A percentile compares a stretch with the other conserved stretches of the same genome.
phyloP scores from a whole-genome alignment of 2,797 vertebrate species.

The Acropternis orthonyx region DNA sequence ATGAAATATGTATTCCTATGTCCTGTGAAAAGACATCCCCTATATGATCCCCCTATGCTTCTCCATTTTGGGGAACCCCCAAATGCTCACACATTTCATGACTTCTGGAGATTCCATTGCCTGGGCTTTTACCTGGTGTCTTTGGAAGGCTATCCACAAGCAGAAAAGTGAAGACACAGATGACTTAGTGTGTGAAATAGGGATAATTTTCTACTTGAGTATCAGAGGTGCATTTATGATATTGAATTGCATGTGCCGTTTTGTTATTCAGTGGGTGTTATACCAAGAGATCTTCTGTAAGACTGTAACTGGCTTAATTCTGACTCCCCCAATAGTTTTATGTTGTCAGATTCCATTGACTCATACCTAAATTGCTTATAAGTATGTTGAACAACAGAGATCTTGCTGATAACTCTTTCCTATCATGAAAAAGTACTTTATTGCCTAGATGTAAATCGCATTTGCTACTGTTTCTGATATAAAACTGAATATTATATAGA shows the following conservation, averaged over 20 bases:
- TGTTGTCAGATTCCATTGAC: not conserved
- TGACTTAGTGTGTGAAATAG: not conserved
- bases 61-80: accelerated
- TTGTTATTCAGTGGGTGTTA: not conserved
- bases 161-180: not conserved
- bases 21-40: not conserved
- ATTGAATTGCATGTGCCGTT: not conserved
- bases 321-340: not conserved
- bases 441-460: not conserved
- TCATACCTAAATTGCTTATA: not conserved
- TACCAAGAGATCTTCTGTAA: not conserved
- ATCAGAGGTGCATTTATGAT: not conserved
- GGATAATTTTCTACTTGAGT: not conserved
- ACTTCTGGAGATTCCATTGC: not conserved
- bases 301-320: not conserved
- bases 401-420: not conserved
- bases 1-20: not conserved
- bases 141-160: not conserved
- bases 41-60: not conserved
- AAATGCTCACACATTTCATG: not conserved
- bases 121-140: not conserved
- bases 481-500: not conserved
- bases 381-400: not conserved
- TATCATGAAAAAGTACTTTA: not conserved
- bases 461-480: not conserved